Conservation (phyloP, 1,140 invertebrate species). For the Zaprionus gabonicus region DNA sequence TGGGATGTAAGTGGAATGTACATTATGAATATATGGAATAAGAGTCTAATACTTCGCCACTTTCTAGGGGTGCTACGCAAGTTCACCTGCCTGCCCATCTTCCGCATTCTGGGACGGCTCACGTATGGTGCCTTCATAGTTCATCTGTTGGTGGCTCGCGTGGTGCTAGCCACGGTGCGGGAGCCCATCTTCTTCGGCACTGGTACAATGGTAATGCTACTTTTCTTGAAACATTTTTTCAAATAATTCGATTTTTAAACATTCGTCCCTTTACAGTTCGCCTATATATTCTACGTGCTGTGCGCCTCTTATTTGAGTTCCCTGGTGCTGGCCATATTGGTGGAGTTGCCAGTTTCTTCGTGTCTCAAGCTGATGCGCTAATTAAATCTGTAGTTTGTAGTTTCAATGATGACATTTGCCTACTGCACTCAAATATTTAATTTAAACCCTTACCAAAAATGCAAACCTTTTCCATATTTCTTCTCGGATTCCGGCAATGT, state of each 20-base stretch:
- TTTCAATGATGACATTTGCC: conserved; percentile 6
- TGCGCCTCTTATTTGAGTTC: conserved; percentile 75
- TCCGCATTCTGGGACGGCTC: conserved; percentile 75
- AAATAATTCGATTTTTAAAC: not conserved
- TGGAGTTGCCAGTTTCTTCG: conserved; percentile 84
- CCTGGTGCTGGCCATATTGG: conserved; percentile 81
- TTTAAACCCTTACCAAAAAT: conserved; percentile 3
- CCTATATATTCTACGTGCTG: conserved; percentile 74
- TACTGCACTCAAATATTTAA: not conserved
- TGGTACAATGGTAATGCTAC: conserved; percentile 65
- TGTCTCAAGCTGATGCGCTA: conserved; percentile 85
- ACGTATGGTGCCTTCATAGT: conserved; percentile 80
- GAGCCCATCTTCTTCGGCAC: conserved; percentile 75
- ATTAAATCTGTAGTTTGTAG: not conserved
- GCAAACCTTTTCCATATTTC: not conserved
- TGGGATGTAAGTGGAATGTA: conserved; percentile 70
- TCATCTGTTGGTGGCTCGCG: conserved; percentile 68
- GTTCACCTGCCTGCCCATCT: conserved; percentile 73
- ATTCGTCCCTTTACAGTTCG: conserved; percentile 50
- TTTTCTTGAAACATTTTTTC: not conserved
- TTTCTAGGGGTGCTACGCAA: conserved; percentile 71
- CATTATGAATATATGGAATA: not conserved
- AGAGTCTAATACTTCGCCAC: not conserved
- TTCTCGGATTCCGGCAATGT: not conserved
- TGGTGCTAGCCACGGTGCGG: conserved; percentile 70